These are phyloP conservation scores for Periphyllus acericola DNA, from an alignment of 2,888 invertebrate genomes.

Conservation along the genomic window DNA sequence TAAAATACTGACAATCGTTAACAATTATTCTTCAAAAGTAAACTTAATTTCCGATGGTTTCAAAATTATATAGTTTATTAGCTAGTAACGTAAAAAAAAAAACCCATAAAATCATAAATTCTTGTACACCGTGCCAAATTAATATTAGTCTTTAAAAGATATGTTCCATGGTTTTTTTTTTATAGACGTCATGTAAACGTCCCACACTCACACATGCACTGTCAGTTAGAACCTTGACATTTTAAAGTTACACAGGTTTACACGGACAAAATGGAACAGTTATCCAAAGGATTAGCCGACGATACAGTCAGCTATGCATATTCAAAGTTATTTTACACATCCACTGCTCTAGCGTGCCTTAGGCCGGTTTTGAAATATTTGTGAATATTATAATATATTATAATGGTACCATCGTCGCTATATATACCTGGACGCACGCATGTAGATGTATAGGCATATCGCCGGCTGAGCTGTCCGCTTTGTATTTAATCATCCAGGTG, in stretches of 20 bases:
- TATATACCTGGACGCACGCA: no score
- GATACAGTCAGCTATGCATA: neutral
- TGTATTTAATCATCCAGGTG: conserved; percentile 44
- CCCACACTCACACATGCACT: conserved; percentile 42
- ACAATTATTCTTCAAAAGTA: conserved; percentile 41
- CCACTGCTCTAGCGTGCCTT: neutral
- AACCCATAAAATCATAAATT: conserved; percentile 56
- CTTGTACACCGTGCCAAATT: conserved; percentile 53
- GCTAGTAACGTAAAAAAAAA: conserved; percentile 32
- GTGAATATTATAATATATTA: conserved; percentile 41
- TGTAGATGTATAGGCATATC: neutral
- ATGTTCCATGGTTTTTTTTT: conserved; percentile 32
- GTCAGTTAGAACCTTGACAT: conserved; percentile 56
- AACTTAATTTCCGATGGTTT: conserved; percentile 48
- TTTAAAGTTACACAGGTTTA: conserved; percentile 47
- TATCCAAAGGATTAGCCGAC: conserved; percentile 53
- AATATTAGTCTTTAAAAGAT: conserved; percentile 51
- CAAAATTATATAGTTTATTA: conserved; percentile 51
- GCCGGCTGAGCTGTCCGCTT: conserved; percentile 32
- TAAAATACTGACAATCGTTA: conserved; percentile 32
- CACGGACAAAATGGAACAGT: conserved; percentile 40
- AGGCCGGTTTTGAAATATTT: conserved; percentile 54
- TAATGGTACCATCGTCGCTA: neutral
- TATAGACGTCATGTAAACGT: conserved; percentile 53
- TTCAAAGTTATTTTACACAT: conserved; percentile 17